Percentiles rank a stretch among this genome's conserved stretches.
These are phyloP conservation scores for Rutilus rutilus DNA, from an alignment of 2,113 vertebrate species.

Conservation along the genomic window DNA sequence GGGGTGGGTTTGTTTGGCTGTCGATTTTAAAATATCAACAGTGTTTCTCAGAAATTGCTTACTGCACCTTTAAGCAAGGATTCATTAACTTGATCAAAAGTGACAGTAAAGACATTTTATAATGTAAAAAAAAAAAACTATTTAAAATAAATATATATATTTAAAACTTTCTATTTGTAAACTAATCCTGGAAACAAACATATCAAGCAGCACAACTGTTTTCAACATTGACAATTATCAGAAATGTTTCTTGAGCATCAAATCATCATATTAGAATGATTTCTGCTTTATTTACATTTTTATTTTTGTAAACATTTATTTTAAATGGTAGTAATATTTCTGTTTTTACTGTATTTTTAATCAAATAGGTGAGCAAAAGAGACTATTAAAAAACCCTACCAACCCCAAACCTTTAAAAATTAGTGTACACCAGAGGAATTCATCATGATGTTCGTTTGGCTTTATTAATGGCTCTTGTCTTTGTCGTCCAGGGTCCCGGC, in stretches of 20 bases:
- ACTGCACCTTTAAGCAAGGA: too few species aligned
- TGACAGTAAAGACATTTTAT: not conserved
- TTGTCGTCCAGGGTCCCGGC: slow-evolving; percentile 86
- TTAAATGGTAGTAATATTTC: not conserved
- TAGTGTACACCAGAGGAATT: not conserved
- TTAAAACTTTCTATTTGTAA: too few species aligned
- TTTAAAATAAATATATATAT: not conserved
- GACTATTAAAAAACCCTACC: not conserved
- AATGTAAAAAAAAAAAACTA: not conserved
- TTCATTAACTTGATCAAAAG: not conserved
- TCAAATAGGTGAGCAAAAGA: not conserved
- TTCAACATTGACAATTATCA: too few species aligned
- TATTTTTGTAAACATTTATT: not conserved
- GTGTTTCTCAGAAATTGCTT: too few species aligned
- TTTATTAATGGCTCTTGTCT: not conserved
- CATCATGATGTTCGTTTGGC: not conserved
- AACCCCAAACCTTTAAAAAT: not conserved
- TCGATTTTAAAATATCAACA: too few species aligned
- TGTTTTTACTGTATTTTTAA: not conserved
- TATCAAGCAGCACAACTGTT: too few species aligned
- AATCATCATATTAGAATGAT: too few species aligned
- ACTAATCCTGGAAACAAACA: too few species aligned
- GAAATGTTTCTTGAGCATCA: too few species aligned
- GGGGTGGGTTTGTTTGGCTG: too few species aligned
- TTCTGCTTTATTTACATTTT: too few species aligned